A percentile compares a stretch with the other conserved stretches of the same genome.
Conservation (phyloP, 1,140 invertebrate genomes). For the Aphelinus certus region DNA sequence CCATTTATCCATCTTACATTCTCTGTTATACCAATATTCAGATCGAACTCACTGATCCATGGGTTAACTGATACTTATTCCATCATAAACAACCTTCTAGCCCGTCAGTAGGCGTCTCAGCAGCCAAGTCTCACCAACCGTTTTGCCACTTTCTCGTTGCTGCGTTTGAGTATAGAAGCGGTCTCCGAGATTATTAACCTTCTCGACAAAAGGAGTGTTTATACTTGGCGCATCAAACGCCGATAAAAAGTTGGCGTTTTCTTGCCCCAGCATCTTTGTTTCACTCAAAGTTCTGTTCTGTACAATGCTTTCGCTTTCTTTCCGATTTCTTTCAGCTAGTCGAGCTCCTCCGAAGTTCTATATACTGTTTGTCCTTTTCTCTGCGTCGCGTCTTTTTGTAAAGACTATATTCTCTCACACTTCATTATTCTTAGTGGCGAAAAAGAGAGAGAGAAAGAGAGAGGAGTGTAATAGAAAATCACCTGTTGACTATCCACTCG, state of each 20-base stretch:
- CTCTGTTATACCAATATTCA: no score
- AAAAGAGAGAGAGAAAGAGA: slow-evolving; percentile 4
- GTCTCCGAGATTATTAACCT: not conserved
- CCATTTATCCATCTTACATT: no score
- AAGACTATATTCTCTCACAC: not conserved
- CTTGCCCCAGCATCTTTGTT: not conserved
- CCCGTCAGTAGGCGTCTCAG: not conserved
- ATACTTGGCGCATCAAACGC: not conserved
- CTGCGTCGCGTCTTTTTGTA: not conserved
- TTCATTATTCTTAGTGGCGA: slow-evolving; percentile 28
- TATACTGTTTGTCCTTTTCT: slow-evolving; percentile 18
- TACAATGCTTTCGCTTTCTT: slow-evolving; percentile 17
- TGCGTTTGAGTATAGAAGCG: no score
- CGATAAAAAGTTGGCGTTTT: slow-evolving; percentile 4
- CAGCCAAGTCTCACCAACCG: not conserved
- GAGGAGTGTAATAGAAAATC: slow-evolving; percentile 7
- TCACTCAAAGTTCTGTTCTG: not conserved
- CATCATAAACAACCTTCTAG: no score
- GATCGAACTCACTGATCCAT: no score
- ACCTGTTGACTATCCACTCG: slow-evolving; percentile 31
- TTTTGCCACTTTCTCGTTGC: not conserved
- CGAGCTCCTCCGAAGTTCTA: not conserved
- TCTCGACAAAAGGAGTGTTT: not conserved
- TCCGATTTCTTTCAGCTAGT: slow-evolving; percentile 3
- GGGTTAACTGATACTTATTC: no score